Percentiles rank a stretch among this genome's conserved stretches.
These are phyloP conservation scores for Tetrax tetrax DNA, from an alignment of 2,113 vertebrate species.

Conservation along the genomic window DNA sequence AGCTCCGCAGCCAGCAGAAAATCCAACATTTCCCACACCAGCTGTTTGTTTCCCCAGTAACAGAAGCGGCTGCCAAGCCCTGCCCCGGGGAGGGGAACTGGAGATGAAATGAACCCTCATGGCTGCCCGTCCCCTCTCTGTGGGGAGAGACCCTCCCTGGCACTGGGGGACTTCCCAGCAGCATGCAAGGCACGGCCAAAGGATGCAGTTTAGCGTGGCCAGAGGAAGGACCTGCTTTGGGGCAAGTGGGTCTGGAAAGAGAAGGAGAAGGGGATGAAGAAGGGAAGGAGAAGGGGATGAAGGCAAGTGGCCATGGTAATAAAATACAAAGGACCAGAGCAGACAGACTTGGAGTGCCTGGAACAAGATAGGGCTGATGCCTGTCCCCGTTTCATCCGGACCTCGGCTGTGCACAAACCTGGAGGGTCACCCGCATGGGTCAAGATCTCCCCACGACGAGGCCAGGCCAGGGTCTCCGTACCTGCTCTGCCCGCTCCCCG, in stretches of 20 bases:
- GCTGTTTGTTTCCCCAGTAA: not conserved
- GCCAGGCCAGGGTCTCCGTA: not conserved
- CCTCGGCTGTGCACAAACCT: not conserved
- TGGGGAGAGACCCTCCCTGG: no score
- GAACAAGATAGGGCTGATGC: not conserved
- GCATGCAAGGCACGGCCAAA: not conserved
- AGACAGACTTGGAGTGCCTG: not conserved
- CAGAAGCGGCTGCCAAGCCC: not conserved
- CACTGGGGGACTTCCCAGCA: not conserved
- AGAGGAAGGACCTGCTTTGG: not conserved
- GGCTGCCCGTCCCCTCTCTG: not conserved
- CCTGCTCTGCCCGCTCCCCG: not conserved
- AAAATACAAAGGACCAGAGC: not conserved
- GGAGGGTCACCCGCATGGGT: not conserved
- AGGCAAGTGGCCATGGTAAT: not conserved
- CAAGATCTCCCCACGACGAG: not conserved
- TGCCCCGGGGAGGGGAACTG: not conserved
- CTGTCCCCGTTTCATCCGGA: not conserved
- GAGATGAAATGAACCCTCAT: not conserved
- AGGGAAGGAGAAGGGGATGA: not conserved
- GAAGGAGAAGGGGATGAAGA: not conserved
- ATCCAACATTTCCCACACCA: not conserved
- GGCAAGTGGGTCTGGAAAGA: not conserved
- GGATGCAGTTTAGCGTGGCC: not conserved
- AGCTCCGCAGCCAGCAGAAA: not conserved